These are phyloP conservation scores for Amazona guildingii DNA, from an alignment of 2,113 vertebrate genomes.

Conservation along the genomic window DNA sequence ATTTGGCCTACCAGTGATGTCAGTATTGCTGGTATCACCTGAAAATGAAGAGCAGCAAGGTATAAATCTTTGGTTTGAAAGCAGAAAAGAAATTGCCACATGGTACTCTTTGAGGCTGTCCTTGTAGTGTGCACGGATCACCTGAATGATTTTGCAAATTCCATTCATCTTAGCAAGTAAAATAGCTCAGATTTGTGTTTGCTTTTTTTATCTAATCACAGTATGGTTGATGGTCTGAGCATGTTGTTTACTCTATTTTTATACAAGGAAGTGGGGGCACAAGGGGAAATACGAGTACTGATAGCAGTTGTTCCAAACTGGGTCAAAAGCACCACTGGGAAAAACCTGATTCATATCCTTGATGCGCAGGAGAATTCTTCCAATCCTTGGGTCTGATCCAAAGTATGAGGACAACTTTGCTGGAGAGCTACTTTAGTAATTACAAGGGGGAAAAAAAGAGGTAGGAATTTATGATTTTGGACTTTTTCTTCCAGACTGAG, in stretches of 20 bases:
- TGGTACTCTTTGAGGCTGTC: background rate
- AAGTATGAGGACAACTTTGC: background rate
- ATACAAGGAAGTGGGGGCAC: fast-evolving
- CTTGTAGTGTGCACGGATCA: background rate
- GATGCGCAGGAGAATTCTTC: background rate
- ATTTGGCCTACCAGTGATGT: background rate
- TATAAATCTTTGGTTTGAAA: background rate
- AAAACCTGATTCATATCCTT: background rate
- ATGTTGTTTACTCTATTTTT: background rate
- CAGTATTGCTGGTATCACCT: background rate
- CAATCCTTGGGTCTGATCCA: background rate
- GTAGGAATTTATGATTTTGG: background rate
- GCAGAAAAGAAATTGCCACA: background rate
- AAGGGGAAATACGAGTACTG: background rate
- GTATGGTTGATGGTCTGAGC: background rate
- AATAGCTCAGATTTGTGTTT: background rate
- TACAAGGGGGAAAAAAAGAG: background rate
- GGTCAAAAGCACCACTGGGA: background rate
- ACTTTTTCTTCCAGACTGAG: background rate
- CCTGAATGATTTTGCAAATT: background rate
- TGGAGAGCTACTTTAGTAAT: background rate
- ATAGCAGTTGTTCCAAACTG: background rate
- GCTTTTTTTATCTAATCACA: background rate
- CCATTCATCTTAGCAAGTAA: background rate
- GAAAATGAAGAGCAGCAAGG: background rate